phyloP scores from a whole-genome alignment of 1,140 invertebrate genomes.

The Euglossa dilemma region DNA sequence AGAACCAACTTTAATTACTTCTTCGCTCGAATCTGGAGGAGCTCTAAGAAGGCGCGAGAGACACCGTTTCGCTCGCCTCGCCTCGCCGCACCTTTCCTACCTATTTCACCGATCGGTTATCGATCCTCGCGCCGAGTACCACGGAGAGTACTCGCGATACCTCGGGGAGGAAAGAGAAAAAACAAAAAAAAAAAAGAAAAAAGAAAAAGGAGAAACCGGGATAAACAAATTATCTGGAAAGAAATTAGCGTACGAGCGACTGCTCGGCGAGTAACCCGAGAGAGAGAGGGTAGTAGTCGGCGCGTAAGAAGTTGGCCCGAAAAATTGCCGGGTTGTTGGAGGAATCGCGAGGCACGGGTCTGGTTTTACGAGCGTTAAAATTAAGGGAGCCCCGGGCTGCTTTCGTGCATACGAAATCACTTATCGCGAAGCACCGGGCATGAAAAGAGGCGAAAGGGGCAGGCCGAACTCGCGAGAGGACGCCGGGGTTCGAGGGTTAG shows the following conservation, averaged over 20 bases:
- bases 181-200: no score
- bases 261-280: slow-evolving; percentile 2
- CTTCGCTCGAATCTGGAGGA: not conserved
- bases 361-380: slow-evolving; percentile 60
- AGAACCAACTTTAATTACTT: slow-evolving; percentile 46
- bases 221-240: not conserved
- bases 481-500: not conserved
- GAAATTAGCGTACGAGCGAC: slow-evolving; percentile 39
- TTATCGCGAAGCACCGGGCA: slow-evolving; percentile 53
- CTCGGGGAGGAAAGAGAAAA: no score
- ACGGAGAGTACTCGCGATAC: not conserved
- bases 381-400: slow-evolving; percentile 42
- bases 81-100: no score
- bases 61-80: not conserved
- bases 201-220: not conserved
- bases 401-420: slow-evolving; percentile 61
- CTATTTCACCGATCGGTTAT: not conserved
- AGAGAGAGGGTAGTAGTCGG: not conserved
- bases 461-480: not conserved
- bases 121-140: slow-evolving; percentile 40
- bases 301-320: not conserved
- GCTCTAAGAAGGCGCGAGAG: not conserved
- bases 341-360: not conserved
- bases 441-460: slow-evolving; percentile 34
- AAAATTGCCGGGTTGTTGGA: slow-evolving; percentile 20